Percentiles rank a stretch among this genome's conserved stretches.
These are phyloP conservation scores for Ameiurus melas DNA, from an alignment of 2,113 vertebrate species.

Conservation along the genomic window DNA sequence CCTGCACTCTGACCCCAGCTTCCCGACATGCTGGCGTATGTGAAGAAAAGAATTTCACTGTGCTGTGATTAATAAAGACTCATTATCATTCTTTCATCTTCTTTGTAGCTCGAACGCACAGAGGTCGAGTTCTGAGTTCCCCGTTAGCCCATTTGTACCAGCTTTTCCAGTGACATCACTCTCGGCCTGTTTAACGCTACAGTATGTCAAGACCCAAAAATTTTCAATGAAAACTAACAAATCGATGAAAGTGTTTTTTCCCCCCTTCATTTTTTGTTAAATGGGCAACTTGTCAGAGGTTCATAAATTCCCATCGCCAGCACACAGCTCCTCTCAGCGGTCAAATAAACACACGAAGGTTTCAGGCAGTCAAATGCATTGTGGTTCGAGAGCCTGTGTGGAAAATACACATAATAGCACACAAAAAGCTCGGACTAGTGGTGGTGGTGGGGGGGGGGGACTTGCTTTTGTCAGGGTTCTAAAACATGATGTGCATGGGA, in stretches of 20 bases:
- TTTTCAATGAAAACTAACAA: not conserved
- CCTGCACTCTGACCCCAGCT: too few species aligned
- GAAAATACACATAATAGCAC: not conserved
- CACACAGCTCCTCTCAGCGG: not conserved
- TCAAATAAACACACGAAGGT: not conserved
- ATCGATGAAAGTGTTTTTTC: not conserved
- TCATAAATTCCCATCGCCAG: not conserved
- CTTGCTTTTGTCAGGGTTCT: slow-evolving; percentile 29
- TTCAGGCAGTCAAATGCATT: slow-evolving; percentile 7
- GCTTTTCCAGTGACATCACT: not conserved
- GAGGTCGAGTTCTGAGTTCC: not conserved
- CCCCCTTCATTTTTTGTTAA: not conserved
- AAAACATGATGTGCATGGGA: slow-evolving; percentile 18
- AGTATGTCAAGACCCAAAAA: not conserved
- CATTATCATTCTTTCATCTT: not conserved
- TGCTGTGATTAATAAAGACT: too few species aligned
- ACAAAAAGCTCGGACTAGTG: not conserved
- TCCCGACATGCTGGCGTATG: too few species aligned
- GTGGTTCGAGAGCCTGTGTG: not conserved
- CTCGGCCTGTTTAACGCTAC: not conserved
- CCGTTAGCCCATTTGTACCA: not conserved
- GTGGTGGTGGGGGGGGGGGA: too few species aligned
- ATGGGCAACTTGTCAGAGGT: not conserved
- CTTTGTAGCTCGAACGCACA: not conserved
- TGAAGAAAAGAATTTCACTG: too few species aligned